A percentile compares a stretch with the other conserved stretches of the same genome.
Conservation (phyloP, 2,888 invertebrate genomes). For the Byasa hedistus region DNA sequence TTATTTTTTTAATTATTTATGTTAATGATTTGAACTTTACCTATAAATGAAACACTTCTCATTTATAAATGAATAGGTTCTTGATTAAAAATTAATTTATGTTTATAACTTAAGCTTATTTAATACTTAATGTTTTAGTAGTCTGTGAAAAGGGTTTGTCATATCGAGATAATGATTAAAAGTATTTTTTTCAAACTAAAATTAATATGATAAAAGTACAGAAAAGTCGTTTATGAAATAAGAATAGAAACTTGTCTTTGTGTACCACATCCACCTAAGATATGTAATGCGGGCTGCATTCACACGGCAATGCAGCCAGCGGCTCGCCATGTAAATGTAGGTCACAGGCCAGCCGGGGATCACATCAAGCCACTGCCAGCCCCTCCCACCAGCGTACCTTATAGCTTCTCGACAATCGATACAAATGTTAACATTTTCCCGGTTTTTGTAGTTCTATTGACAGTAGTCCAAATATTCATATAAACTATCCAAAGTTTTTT, state of each 20-base stretch:
- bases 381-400: slow-evolving; percentile 4
- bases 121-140: too few relatives aligned
- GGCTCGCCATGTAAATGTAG: slow-evolving; percentile 29
- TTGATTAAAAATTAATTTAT: too few relatives aligned
- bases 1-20: too few relatives aligned
- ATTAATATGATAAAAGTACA: neutral
- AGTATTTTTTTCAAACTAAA: neutral
- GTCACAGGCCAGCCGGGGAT: slow-evolving; percentile 28
- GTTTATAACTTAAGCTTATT: too few relatives aligned
- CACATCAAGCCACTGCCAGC: slow-evolving; percentile 26
- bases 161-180: too few relatives aligned
- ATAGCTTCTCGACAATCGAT: slow-evolving; percentile 26
- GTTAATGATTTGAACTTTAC: too few relatives aligned
- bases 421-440: slow-evolving; percentile 26
- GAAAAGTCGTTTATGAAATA: neutral
- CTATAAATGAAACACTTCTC: too few relatives aligned
- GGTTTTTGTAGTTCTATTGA: neutral
- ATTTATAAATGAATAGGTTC: too few relatives aligned
- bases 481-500: neutral
- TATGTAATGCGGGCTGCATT: slow-evolving; percentile 20
- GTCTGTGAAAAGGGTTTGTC: too few relatives aligned
- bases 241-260: neutral
- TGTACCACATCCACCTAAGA: slow-evolving; percentile 7
- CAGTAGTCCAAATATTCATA: neutral
- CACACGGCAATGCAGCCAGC: slow-evolving; percentile 19